phyloP scores from a whole-genome alignment of 2,888 invertebrate species.

The Eupithecia subumbrata region DNA sequence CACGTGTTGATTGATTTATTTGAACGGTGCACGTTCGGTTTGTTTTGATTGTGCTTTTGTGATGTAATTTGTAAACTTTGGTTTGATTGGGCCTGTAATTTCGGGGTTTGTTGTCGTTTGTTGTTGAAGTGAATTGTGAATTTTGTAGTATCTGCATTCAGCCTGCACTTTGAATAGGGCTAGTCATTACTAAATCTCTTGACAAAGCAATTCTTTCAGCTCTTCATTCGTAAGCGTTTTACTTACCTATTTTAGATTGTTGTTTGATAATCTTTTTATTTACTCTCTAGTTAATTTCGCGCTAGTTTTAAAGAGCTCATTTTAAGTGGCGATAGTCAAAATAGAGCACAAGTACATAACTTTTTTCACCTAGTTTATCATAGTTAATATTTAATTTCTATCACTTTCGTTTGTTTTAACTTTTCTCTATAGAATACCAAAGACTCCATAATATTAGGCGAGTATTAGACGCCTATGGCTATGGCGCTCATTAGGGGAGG shows the following conservation, averaged over 20 bases:
- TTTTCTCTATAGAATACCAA: not conserved
- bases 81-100: constrained; percentile 2
- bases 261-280: not conserved
- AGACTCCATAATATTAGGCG: not conserved
- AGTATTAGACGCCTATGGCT: not conserved
- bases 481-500: too few species aligned
- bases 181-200: not conserved
- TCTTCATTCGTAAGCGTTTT: constrained; percentile 5
- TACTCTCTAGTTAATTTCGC: not conserved
- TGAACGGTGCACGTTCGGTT: constrained; percentile 38
- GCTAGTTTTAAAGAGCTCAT: not conserved
- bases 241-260: not conserved
- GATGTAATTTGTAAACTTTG: constrained; percentile 10
- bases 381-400: too few species aligned
- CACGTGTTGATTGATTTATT: constrained; percentile 38
- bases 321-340: too few species aligned
- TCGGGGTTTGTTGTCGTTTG: constrained; percentile 18
- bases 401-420: not conserved
- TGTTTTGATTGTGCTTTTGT: constrained; percentile 31
- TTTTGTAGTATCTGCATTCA: not conserved
- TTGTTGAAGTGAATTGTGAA: constrained; percentile 6
- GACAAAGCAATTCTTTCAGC: not conserved
- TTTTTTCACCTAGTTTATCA: too few species aligned
- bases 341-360: too few species aligned
- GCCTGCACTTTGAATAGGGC: not conserved